A percentile compares a stretch with the other conserved stretches of the same genome.
Conservation (phyloP, 2,797 vertebrate genomes). For the Urophycis tenuis region DNA sequence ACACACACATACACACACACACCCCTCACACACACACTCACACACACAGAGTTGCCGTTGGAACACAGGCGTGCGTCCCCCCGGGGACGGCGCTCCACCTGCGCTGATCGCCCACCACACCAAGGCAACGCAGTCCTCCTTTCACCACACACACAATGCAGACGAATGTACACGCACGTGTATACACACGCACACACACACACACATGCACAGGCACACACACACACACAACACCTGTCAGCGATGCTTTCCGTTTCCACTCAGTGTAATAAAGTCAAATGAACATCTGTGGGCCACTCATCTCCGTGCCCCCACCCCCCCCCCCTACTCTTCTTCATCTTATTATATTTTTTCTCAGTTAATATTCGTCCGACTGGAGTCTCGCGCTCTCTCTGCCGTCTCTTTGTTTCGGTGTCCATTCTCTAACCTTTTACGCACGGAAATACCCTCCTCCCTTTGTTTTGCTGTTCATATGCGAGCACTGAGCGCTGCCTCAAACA, state of each 20-base stretch:
- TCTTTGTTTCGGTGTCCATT: background rate
- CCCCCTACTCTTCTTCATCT: background rate
- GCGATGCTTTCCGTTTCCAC: slow-evolving; percentile 44
- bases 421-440: background rate
- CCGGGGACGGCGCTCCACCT: slow-evolving; percentile 44
- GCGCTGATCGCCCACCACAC: slow-evolving; percentile 43
- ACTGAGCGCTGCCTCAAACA: no score
- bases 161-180: no score
- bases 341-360: background rate
- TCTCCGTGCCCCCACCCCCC: slow-evolving; percentile 2
- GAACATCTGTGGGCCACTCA: slow-evolving; percentile 54
- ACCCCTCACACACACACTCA: slow-evolving; percentile 30
- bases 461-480: background rate
- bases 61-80: slow-evolving; percentile 37
- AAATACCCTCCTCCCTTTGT: background rate
- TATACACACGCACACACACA: no score
- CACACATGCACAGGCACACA: background rate
- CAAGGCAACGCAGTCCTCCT: slow-evolving; percentile 28
- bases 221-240: slow-evolving; percentile 11
- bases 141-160: background rate
- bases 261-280: slow-evolving; percentile 61
- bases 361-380: background rate
- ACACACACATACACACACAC: slow-evolving; percentile 29
- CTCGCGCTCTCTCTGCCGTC: background rate
- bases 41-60: slow-evolving; percentile 30